phyloP scores from a whole-genome alignment of 2,113 vertebrate genomes.

The Tursiops truncatus region DNA sequence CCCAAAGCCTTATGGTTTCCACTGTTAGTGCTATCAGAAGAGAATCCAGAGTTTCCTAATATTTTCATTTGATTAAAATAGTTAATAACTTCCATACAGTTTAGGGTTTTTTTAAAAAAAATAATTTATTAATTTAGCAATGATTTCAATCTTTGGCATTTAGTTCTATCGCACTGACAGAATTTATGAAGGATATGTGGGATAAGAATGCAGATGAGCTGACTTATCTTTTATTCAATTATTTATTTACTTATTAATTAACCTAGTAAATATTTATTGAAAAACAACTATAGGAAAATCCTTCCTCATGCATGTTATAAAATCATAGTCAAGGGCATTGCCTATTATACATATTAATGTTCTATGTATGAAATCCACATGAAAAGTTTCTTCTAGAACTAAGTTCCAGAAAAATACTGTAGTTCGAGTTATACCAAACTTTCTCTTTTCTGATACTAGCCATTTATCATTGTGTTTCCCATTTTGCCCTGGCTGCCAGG shows the following conservation, averaged over 20 bases:
- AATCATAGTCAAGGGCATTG: background rate
- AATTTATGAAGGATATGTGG: background rate
- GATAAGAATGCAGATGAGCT: background rate
- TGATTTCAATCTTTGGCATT: background rate
- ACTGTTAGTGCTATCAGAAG: background rate
- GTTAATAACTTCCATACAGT: background rate
- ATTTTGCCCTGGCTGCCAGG: background rate
- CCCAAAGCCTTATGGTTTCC: background rate
- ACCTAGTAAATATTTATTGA: constrained; percentile 37
- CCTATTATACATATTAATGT: background rate
- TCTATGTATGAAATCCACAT: background rate
- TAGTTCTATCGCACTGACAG: background rate
- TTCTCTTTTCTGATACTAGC: background rate
- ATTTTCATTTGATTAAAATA: constrained; percentile 37
- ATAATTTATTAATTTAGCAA: background rate
- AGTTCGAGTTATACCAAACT: background rate
- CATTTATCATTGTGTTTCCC: background rate
- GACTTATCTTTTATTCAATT: constrained; percentile 9
- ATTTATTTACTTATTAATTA: constrained; percentile 47
- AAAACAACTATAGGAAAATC: constrained; percentile 28
- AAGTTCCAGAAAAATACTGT: background rate
- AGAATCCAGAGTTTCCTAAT: background rate
- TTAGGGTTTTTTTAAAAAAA: background rate
- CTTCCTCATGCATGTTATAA: background rate
- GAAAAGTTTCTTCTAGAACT: constrained; percentile 33